phyloP scores from a whole-genome alignment of 2,113 vertebrate genomes.

The Micronycteris hirsuta region DNA sequence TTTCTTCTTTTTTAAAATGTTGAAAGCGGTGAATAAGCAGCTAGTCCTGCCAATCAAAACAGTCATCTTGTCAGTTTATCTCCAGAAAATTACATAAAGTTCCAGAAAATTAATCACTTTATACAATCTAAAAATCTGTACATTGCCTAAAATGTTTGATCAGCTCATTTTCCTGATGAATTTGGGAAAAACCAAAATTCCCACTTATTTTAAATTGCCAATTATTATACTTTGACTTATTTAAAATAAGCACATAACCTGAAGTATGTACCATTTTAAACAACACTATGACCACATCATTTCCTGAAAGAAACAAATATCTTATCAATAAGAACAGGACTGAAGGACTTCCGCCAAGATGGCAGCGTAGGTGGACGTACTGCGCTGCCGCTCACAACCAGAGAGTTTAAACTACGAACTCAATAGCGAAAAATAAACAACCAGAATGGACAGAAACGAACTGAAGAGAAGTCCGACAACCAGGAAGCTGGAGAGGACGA shows the following conservation, averaged over 20 bases:
- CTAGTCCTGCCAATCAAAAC: background rate
- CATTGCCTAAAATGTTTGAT: background rate
- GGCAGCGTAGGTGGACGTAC: too few species aligned
- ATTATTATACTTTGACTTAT: background rate
- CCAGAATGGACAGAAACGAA: too few species aligned
- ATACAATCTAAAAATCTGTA: constrained; percentile 12
- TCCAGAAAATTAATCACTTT: constrained; percentile 44
- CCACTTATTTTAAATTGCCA: too few species aligned
- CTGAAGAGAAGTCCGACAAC: too few species aligned
- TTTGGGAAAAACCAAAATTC: background rate
- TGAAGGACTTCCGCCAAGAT: too few species aligned
- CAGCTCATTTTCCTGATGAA: constrained; percentile 7
- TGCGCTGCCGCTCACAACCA: too few species aligned
- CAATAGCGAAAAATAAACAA: too few species aligned
- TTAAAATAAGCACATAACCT: background rate
- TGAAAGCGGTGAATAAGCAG: background rate
- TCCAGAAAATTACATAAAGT: constrained; percentile 14
- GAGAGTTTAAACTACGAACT: too few species aligned
- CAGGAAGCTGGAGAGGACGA: too few species aligned
- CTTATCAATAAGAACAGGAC: background rate
- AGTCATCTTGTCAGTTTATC: constrained; percentile 14
- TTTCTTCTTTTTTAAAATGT: background rate
- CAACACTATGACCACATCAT: background rate
- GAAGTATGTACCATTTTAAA: background rate
- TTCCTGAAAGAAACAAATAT: background rate